Conservation (phyloP, 92 coral and sea anemone genomes). For the Porites rus region DNA sequence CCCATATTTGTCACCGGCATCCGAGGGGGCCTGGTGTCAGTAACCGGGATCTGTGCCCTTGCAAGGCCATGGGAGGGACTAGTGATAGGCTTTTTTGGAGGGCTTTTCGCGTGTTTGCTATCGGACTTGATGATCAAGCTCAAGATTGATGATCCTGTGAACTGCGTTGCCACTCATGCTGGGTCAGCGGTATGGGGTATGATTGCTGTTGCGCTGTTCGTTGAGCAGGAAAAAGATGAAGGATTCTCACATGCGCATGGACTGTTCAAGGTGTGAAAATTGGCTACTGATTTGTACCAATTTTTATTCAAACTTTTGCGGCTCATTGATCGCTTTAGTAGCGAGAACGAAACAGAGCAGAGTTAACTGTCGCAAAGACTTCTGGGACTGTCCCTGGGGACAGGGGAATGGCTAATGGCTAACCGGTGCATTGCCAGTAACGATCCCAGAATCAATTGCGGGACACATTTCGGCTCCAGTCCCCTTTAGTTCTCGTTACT, state of each 20-base stretch:
- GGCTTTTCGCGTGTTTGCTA: conserved; percentile 77
- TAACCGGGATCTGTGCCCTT: conserved; percentile 89
- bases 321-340: no score
- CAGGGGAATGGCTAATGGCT: no score
- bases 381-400: no score
- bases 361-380: no score
- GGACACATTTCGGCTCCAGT: no score
- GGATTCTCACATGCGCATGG: conserved; percentile 64
- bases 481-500: no score
- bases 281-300: neutral
- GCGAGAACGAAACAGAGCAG: no score
- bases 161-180: conserved; percentile 84
- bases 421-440: no score
- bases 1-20: conserved; percentile 78
- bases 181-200: conserved; percentile 88
- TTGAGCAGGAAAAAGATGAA: conserved; percentile 74
- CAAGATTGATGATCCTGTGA: conserved; percentile 86
- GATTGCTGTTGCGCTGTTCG: conserved; percentile 78
- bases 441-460: no score
- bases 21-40: conserved; percentile 91
- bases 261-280: conserved; percentile 41
- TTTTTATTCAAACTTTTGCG: no score
- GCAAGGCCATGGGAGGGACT: conserved; percentile 92
- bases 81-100: conserved; percentile 79
- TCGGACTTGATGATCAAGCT: conserved; percentile 66